Conservation (phyloP, 2,888 invertebrate species). For the Cepaea hortensis region DNA sequence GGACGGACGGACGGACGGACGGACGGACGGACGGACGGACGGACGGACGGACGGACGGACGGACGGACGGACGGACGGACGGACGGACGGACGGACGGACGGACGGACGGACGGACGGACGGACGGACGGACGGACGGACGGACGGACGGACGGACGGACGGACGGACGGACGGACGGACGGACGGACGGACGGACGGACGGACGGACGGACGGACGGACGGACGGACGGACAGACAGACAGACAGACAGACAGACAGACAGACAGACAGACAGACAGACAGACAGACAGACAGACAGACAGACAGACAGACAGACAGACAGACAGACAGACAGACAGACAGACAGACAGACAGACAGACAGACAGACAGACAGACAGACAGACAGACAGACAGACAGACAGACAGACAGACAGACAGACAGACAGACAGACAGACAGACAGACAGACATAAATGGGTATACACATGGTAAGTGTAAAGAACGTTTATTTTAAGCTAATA, state of each 20-base stretch:
- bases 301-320: conserved; percentile 1
- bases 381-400: not conserved
- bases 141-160: conserved; percentile 10
- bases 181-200: conserved; percentile 4
- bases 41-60: conserved; percentile 11
- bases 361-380: not conserved
- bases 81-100: conserved; percentile 7
- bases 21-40: conserved; percentile 9
- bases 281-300: conserved; percentile 1
- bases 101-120: conserved; percentile 12
- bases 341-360: not conserved
- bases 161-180: conserved; percentile 21
- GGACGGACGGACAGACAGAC: not conserved
- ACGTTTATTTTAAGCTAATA: no score
- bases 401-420: not conserved
- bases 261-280: conserved; percentile 19
- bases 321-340: not conserved
- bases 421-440: not conserved
- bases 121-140: conserved; percentile 11
- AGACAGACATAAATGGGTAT: no score
- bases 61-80: conserved; percentile 14
- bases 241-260: not conserved
- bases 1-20: conserved; percentile 1
- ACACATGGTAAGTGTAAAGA: no score
- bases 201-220: not conserved